Evolutionary conservation across 2,797 vertebrate genomes (phyloP).

Genomic region (Oreochromis mossambicus): DNA sequence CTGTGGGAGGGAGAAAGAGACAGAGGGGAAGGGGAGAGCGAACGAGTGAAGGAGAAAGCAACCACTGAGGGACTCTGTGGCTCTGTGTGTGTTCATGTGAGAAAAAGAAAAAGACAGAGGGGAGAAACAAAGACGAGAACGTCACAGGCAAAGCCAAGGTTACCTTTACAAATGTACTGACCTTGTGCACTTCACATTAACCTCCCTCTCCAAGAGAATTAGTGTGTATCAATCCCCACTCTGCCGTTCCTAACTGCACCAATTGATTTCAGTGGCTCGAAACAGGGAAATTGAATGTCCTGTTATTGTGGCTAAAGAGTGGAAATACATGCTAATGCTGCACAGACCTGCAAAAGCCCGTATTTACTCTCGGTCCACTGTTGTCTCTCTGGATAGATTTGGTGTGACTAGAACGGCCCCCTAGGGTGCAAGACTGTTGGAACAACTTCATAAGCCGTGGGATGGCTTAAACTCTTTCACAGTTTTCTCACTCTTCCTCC

Average conservation of each 20-base stretch:
- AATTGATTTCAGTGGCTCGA: conserved; percentile 59
- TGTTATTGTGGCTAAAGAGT: conserved; percentile 38
- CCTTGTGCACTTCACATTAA: conserved; percentile 63
- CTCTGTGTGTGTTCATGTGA: conserved; percentile 56
- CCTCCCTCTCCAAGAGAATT: conserved; percentile 46
- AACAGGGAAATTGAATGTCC: conserved; percentile 46
- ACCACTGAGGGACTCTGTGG: conserved; percentile 37
- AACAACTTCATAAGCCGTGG: conserved; percentile 24
- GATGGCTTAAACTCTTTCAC: conserved; percentile 6
- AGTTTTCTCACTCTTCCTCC: not conserved
- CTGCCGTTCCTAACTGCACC: conserved; percentile 34
- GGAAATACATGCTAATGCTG: conserved; percentile 44
- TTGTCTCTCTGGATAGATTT: conserved; percentile 35
- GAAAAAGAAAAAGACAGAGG: conserved; percentile 43
- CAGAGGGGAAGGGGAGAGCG: conserved; percentile 9
- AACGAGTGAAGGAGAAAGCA: conserved; percentile 51
- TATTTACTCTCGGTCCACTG: conserved; percentile 23
- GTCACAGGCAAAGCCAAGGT: conserved; percentile 50
- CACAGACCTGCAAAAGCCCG: conserved; percentile 14
- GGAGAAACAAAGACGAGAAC: conserved; percentile 10
- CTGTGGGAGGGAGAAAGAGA: not conserved
- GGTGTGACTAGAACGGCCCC: conserved; percentile 15
- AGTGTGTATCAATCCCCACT: conserved; percentile 53
- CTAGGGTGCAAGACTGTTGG: conserved; percentile 20
- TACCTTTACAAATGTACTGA: conserved; percentile 62